phyloP scores from a whole-genome alignment of 2,888 invertebrate genomes.

The Nasonia oneida region DNA sequence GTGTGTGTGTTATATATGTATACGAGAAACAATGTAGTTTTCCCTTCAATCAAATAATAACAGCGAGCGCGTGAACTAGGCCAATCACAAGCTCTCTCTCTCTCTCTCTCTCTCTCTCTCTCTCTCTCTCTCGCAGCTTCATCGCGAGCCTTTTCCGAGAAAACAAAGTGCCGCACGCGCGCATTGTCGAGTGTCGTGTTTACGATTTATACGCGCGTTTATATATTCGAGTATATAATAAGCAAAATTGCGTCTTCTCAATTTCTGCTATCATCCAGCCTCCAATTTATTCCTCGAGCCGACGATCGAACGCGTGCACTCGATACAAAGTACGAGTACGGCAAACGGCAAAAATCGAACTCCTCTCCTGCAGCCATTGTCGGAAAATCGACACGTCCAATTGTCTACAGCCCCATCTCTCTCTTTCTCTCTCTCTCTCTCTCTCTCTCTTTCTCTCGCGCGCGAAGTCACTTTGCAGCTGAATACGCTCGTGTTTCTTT shows the following conservation, averaged over 20 bases:
- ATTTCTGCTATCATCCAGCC: too few relatives aligned
- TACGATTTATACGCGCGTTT: background rate
- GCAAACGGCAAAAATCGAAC: background rate
- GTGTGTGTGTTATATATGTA: background rate
- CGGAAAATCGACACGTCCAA: too few relatives aligned
- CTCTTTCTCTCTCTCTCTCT: too few relatives aligned
- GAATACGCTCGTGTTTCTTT: conserved; percentile 28
- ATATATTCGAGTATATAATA: background rate
- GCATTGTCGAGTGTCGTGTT: background rate
- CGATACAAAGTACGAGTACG: background rate
- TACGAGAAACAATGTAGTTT: background rate
- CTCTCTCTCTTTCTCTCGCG: background rate
- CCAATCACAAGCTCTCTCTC: background rate
- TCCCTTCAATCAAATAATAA: background rate
- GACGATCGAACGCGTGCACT: background rate
- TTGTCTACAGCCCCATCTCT: background rate
- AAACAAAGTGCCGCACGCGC: background rate
- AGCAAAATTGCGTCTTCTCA: too few relatives aligned
- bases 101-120: background rate
- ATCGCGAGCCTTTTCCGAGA: background rate
- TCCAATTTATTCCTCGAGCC: background rate
- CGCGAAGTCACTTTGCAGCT: background rate
- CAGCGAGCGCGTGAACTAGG: background rate
- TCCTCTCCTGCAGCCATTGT: too few relatives aligned
- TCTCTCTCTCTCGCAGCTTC: too few relatives aligned